A percentile compares a stretch with the other conserved stretches of the same genome.
Conservation (phyloP, 2,888 invertebrate genomes). For the Calameuta filiformis region DNA sequence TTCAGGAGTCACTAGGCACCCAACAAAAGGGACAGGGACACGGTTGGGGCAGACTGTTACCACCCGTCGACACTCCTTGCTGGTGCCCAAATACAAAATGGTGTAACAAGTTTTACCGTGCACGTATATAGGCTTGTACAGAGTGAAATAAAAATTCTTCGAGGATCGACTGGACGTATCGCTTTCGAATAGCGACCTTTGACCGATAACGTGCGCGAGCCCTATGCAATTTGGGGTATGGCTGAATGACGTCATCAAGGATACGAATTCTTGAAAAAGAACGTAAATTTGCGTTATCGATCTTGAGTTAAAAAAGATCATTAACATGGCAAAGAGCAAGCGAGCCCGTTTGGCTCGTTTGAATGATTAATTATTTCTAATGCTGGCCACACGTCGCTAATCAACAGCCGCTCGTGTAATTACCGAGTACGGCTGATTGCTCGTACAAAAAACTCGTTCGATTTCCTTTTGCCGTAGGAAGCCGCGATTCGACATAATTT, state of each 20-base stretch:
- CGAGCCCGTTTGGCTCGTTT: constrained; percentile 33
- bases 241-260: neutral
- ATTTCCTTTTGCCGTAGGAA: neutral
- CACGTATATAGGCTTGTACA: no score
- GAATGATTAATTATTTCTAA: constrained; percentile 49
- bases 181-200: neutral
- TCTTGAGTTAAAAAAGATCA: constrained; percentile 15
- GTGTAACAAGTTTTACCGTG: neutral
- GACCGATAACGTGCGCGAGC: neutral
- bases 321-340: constrained; percentile 27
- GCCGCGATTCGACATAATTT: neutral
- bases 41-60: neutral
- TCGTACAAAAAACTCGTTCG: constrained; percentile 33
- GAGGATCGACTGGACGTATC: neutral
- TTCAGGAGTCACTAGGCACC: constrained; percentile 33
- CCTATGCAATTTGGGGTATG: neutral
- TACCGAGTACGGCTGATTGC: constrained; percentile 28
- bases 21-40: neutral
- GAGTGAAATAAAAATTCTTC: no score
- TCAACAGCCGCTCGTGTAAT: constrained; percentile 15
- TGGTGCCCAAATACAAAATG: neutral
- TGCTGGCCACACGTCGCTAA: constrained; percentile 29
- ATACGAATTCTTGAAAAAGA: fast-evolving
- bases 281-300: neutral
- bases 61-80: neutral